Conservation (phyloP, 2,888 invertebrate genomes). For the Polymixis lichenea region DNA sequence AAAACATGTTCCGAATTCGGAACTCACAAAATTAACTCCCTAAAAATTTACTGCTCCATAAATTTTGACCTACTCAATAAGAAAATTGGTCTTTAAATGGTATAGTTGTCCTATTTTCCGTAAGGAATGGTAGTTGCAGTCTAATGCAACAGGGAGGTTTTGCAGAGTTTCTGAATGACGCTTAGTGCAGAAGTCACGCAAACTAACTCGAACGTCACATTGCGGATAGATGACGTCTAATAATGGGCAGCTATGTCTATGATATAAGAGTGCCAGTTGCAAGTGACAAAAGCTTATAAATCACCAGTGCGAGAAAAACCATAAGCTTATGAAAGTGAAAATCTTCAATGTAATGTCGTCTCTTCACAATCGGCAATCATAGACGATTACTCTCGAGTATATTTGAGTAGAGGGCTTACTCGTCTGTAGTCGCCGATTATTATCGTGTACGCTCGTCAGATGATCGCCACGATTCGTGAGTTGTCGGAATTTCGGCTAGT, state of each 20-base stretch:
- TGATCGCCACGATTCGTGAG: too few relatives aligned
- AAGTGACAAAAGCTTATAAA: not conserved
- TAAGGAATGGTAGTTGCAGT: not conserved
- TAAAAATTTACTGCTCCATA: not conserved
- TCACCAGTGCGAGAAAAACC: constrained; percentile 30
- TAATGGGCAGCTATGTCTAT: not conserved
- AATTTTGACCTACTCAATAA: not conserved
- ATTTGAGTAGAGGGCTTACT: too few relatives aligned
- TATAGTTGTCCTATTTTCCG: not conserved
- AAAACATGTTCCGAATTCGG: not conserved
- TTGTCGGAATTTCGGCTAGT: too few relatives aligned
- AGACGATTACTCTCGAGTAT: too few relatives aligned
- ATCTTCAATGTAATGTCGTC: not conserved
- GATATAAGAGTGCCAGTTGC: not conserved
- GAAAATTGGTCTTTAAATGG: not conserved
- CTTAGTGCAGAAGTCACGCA: not conserved
- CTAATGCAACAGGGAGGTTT: not conserved
- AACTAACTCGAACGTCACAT: constrained; percentile 2
- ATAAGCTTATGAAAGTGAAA: not conserved
- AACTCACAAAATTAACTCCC: not conserved
- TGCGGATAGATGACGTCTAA: not conserved
- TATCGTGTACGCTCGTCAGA: too few relatives aligned
- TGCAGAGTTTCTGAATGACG: not conserved
- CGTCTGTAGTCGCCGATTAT: too few relatives aligned
- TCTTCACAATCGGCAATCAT: too few relatives aligned